Evolutionary conservation across 2,113 vertebrate species (phyloP), one percentile per base, ranked within the genome.

Genomic region (Cettia cetti): DNA sequence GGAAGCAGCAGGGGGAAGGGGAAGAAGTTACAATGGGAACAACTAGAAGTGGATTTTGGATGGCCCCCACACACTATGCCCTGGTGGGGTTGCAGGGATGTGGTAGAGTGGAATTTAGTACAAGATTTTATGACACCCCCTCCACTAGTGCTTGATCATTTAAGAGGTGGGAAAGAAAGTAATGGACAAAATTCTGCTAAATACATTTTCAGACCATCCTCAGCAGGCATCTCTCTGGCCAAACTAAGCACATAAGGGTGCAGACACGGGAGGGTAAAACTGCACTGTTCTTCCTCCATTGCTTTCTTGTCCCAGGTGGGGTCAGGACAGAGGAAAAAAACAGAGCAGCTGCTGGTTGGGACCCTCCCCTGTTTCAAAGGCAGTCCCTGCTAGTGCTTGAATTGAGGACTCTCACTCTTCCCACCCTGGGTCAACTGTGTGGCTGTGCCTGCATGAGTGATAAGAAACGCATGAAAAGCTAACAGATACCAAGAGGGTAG

Each of bases 201-300:
- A 77, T 39, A 35, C 22, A 77, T 60, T 37, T 86, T 76, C 75
- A 68, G 61, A n/a, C 14, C 63, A 16, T 40, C 23, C 76, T 82
- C 75, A 53, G 57, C 44, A 79, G 53, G 60, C 31, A 26, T 65
- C 76, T 64, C 22, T 76, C 44, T 42, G 21, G 30, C 33, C 57
- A 75, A 53, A 76, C 14, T 26, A 1, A 50, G 37, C 5, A 8
- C 1, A 0, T 22, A 31, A 20, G 14, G 11, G 23, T 45, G 4
- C n/a, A 52, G 37, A 86, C 4, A 7, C 1, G 11, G 26, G n/a
- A 76, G 13, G 31, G 8, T 30, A 56, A 30, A 69, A 85, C 21
- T n/a, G 18, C 15, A 17, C 8, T 37, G 2, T 24, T 91, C 37
- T 35, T 69, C 14, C 6, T 7, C 9, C 35, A 28, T 19, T 74